A percentile compares a stretch with the other conserved stretches of the same genome.
phyloP scores from a whole-genome alignment of 2,797 vertebrate species.

The Australoheros facetus region DNA sequence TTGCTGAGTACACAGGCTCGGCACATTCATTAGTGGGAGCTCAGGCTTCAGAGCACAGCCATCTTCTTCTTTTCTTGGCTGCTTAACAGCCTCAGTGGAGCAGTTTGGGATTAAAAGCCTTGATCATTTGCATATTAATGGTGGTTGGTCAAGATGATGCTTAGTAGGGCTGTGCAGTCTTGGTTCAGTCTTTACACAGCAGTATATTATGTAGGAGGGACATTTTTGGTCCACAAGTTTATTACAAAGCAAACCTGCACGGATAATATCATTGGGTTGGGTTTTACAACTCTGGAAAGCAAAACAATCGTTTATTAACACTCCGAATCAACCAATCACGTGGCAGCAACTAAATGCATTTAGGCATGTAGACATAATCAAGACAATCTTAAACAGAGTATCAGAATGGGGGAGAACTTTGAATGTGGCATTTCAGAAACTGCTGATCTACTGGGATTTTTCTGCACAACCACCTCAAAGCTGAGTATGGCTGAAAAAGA shows the following conservation, averaged over 20 bases:
- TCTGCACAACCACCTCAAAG: background rate
- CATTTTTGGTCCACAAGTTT: background rate
- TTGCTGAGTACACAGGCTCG: constrained; percentile 30
- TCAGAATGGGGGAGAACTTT: background rate
- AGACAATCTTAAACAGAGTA: background rate
- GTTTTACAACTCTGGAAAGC: background rate
- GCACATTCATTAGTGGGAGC: constrained; percentile 23
- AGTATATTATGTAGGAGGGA: background rate
- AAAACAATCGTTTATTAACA: background rate
- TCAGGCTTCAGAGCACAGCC: background rate
- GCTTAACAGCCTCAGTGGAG: background rate
- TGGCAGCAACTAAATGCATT: background rate
- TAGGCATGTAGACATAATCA: background rate
- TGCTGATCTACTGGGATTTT: background rate
- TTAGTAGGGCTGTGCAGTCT: background rate
- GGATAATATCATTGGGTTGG: background rate
- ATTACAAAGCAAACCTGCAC: background rate
- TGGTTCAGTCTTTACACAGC: background rate
- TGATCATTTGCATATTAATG: background rate
- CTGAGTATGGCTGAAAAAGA: background rate
- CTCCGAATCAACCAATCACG: background rate
- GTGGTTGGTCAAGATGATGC: background rate
- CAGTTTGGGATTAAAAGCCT: background rate
- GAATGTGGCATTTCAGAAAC: background rate
- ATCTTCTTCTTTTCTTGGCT: background rate